A percentile compares a stretch with the other conserved stretches of the same genome.
Evolutionary conservation across 2,797 vertebrate species (phyloP).

Genomic region (Anableps anableps): DNA sequence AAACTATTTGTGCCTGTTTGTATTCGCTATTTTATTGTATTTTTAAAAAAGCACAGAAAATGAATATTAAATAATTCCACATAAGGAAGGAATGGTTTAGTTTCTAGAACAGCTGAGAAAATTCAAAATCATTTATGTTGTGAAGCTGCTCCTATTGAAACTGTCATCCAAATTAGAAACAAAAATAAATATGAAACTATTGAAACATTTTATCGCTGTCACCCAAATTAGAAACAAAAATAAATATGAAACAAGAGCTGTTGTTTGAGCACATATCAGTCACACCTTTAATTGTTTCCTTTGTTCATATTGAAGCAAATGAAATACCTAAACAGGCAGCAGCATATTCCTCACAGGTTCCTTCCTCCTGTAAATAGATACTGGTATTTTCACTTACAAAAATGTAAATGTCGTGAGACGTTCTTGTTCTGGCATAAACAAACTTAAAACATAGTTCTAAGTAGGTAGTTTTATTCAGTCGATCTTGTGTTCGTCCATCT

Average conservation of each 20-base stretch:
- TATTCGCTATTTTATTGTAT: neutral
- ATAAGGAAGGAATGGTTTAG: neutral
- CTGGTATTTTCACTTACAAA: no score
- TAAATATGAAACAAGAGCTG: neutral
- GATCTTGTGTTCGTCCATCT: neutral
- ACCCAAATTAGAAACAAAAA: neutral
- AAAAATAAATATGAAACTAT: neutral
- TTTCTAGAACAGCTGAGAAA: neutral
- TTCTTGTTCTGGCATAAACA: neutral
- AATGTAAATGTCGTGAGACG: neutral
- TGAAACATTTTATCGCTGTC: neutral
- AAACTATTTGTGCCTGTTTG: neutral
- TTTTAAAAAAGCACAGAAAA: neutral
- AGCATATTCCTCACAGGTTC: constrained; percentile 26
- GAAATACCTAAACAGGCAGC: constrained; percentile 16
- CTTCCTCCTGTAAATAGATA: constrained; percentile 7
- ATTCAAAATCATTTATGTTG: neutral
- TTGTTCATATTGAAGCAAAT: neutral
- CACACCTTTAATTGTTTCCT: neutral
- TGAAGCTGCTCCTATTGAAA: neutral
- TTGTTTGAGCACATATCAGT: neutral
- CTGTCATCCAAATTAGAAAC: neutral
- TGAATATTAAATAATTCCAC: neutral
- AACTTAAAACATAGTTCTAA: neutral
- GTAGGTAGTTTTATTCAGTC: neutral